These are phyloP conservation scores for Caenorhabditis imperialis DNA, from an alignment of 2,888 invertebrate species.

Conservation along the genomic window DNA sequence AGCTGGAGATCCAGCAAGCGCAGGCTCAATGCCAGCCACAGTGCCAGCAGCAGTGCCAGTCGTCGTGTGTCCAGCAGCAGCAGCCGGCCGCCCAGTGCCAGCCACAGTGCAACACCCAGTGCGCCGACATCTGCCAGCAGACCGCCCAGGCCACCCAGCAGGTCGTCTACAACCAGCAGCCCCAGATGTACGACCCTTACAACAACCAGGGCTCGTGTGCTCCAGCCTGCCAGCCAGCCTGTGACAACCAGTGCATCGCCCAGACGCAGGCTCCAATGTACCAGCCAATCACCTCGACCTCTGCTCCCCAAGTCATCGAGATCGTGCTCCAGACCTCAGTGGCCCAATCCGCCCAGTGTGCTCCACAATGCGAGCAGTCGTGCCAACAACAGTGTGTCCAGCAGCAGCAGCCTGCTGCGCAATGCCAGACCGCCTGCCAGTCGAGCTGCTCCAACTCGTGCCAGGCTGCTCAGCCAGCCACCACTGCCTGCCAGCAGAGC, in stretches of 20 bases:
- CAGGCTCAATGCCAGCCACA: constrained; percentile 51
- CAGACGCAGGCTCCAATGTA: constrained; percentile 46
- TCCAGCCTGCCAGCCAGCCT: too few relatives aligned
- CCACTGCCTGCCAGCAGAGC: constrained; percentile 53
- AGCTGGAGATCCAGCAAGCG: constrained; percentile 17
- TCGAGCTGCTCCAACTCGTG: constrained; percentile 49
- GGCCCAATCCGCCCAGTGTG: constrained; percentile 36
- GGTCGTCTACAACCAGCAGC: too few relatives aligned
- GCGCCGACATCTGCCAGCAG: too few relatives aligned
- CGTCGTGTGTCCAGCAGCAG: constrained; percentile 38
- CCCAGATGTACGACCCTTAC: too few relatives aligned
- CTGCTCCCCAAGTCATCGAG: constrained; percentile 18
- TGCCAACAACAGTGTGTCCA: constrained; percentile 58
- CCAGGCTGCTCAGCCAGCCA: constrained; percentile 51
- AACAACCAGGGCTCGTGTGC: too few relatives aligned
- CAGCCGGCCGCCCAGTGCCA: background rate
- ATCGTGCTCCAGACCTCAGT: constrained; percentile 33
- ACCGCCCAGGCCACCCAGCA: too few relatives aligned
- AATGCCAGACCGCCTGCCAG: constrained; percentile 58
- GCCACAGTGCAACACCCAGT: too few relatives aligned
- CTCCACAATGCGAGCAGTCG: constrained; percentile 43
- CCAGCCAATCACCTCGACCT: constrained; percentile 48
- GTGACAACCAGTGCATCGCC: background rate
- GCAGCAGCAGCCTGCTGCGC: constrained; percentile 56
- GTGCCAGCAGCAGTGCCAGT: constrained; percentile 40